Percentiles rank a stretch among this genome's conserved stretches.
These are phyloP conservation scores for Rhodeus uyekii DNA, from an alignment of 2,797 vertebrate species.

Conservation along the genomic window DNA sequence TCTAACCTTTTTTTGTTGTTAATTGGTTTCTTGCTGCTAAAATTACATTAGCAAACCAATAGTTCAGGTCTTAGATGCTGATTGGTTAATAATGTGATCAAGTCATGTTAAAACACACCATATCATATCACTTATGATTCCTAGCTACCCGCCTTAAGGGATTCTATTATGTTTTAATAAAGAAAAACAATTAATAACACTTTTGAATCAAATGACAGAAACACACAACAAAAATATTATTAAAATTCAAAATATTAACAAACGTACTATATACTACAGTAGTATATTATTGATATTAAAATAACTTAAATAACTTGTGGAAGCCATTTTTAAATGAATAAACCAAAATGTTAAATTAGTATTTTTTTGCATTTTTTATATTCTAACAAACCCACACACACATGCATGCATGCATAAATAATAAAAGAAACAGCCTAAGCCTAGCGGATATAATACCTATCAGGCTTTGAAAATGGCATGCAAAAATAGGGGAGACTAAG, in stretches of 20 bases:
- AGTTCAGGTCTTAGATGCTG: not conserved
- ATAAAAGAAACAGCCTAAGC: not conserved
- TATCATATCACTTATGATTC: not conserved
- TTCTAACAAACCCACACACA: not conserved
- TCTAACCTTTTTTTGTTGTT: conserved; percentile 54
- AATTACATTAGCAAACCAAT: not conserved
- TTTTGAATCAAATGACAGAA: not conserved
- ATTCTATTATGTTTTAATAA: not conserved
- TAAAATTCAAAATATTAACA: not conserved
- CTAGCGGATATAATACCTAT: not conserved
- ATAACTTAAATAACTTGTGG: no score
- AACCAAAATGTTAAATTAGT: not conserved
- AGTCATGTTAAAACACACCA: not conserved
- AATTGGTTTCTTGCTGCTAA: conserved; percentile 66
- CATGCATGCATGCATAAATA: no score
- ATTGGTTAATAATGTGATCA: not conserved
- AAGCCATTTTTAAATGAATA: not conserved
- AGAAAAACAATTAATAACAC: not conserved
- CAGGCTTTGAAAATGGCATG: not conserved
- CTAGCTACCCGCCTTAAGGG: not conserved
- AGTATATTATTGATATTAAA: not conserved
- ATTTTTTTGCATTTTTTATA: not conserved
- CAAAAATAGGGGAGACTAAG: not conserved
- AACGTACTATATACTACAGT: not conserved
- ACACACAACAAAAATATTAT: no score